Percentiles rank a stretch among this genome's conserved stretches.
phyloP scores from a whole-genome alignment of 1,140 invertebrate species.

The Trichogramma pretiosum region DNA sequence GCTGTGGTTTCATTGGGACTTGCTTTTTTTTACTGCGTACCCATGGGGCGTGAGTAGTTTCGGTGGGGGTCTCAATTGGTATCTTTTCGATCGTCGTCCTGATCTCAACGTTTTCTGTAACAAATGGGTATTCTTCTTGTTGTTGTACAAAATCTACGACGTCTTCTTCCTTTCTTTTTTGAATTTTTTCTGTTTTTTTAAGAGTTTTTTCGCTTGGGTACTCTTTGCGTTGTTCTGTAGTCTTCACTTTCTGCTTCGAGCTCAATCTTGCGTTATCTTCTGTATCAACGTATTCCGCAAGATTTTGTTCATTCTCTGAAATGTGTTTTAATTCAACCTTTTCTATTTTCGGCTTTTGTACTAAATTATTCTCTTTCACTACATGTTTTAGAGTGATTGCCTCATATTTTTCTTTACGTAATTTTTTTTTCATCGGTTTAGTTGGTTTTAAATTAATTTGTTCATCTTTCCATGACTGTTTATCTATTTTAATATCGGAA shows the following conservation, averaged over 20 bases:
- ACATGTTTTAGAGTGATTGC: conserved; percentile 43
- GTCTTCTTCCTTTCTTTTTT: conserved; percentile 7
- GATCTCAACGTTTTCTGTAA: no score
- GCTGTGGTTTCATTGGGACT: no score
- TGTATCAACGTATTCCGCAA: no score
- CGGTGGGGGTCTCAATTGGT: no score
- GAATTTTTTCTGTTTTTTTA: conserved; percentile 20
- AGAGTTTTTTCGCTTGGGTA: conserved; percentile 30
- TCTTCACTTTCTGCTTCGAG: conserved; percentile 13
- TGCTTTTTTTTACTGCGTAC: no score
- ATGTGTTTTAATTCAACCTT: conserved; percentile 33
- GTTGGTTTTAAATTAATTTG: conserved; percentile 35
- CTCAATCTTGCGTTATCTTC: neutral
- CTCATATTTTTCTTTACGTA: conserved; percentile 39
- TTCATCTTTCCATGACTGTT: conserved; percentile 48
- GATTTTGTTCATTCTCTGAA: conserved; percentile 36
- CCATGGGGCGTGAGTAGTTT: no score
- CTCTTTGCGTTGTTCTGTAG: no score
- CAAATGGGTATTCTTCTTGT: no score
- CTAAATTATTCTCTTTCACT: conserved; percentile 33
- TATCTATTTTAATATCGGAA: conserved; percentile 23
- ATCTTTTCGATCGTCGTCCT: no score
- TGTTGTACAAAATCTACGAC: no score
- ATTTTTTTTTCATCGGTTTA: conserved; percentile 34
- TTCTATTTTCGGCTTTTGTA: conserved; percentile 35